phyloP scores from a whole-genome alignment of 2,888 invertebrate genomes.

The Smittia sp. region DNA sequence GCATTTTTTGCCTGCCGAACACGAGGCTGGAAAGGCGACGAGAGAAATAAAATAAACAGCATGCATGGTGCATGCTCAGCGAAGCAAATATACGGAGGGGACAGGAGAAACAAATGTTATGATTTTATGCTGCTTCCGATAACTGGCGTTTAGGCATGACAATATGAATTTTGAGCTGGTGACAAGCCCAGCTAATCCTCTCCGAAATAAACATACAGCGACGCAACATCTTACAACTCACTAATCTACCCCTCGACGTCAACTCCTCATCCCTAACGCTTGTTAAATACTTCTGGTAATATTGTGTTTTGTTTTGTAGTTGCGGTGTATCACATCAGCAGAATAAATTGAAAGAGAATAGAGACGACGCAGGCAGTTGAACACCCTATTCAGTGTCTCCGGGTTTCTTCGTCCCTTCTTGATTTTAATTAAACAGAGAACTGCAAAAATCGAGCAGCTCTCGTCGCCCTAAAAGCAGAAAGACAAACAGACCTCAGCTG shows the following conservation, averaged over 20 bases:
- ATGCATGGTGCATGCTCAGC: neutral
- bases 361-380: neutral
- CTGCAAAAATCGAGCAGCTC: neutral
- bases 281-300: slow-evolving; percentile 15
- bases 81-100: neutral
- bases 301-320: neutral
- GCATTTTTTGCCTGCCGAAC: neutral
- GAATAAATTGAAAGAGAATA: slow-evolving; percentile 10
- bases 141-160: neutral
- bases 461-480: neutral
- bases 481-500: neutral
- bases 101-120: slow-evolving; percentile 17
- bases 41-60: slow-evolving; percentile 10
- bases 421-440: neutral
- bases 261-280: neutral
- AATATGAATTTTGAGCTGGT: neutral
- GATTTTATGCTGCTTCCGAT: neutral
- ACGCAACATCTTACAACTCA: too few relatives aligned
- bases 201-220: neutral
- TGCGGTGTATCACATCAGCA: neutral
- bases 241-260: neutral
- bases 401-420: neutral
- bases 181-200: neutral
- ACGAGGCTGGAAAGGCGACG: neutral
- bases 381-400: slow-evolving; percentile 5